These are phyloP conservation scores for Microcebus lehilahytsara DNA, from an alignment of 2,113 vertebrate species.

Conservation along the genomic window DNA sequence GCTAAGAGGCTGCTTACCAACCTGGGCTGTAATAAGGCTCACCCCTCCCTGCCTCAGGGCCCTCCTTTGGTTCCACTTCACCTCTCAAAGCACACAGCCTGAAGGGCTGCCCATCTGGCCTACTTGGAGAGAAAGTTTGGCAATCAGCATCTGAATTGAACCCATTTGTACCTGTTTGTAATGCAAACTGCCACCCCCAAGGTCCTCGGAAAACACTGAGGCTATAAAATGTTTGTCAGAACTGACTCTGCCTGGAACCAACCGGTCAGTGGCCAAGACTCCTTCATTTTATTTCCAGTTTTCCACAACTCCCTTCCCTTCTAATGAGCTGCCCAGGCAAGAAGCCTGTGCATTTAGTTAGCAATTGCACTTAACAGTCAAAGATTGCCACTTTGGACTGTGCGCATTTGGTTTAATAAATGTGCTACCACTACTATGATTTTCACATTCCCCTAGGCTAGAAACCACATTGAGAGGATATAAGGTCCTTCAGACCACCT, in stretches of 20 bases:
- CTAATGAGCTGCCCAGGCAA: constrained; percentile 47
- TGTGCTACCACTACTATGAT: neutral
- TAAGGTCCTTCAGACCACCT: constrained; percentile 24
- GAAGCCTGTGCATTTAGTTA: neutral
- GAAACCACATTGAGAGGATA: neutral
- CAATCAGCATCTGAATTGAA: neutral
- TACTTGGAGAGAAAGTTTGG: neutral
- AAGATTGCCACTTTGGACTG: constrained; percentile 28
- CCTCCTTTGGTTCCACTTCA: neutral
- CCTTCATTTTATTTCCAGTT: constrained; percentile 46
- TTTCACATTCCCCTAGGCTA: constrained; percentile 18
- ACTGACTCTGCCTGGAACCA: neutral
- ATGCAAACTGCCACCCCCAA: neutral
- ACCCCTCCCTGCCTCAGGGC: neutral
- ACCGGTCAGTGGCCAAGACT: neutral
- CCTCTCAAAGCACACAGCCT: neutral
- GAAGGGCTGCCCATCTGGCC: neutral
- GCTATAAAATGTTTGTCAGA: constrained; percentile 7
- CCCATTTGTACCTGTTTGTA: neutral
- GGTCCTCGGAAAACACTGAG: constrained; percentile 15
- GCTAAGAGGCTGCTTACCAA: neutral
- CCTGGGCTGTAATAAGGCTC: neutral
- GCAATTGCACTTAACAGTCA: constrained; percentile 14
- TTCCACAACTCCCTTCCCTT: constrained; percentile 16
- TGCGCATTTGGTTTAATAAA: constrained; percentile 30